Evolutionary conservation across 2,797 vertebrate species (phyloP), one percentile per base, ranked within the genome.

Genomic region (Kryptolebias ocellatus): DNA sequence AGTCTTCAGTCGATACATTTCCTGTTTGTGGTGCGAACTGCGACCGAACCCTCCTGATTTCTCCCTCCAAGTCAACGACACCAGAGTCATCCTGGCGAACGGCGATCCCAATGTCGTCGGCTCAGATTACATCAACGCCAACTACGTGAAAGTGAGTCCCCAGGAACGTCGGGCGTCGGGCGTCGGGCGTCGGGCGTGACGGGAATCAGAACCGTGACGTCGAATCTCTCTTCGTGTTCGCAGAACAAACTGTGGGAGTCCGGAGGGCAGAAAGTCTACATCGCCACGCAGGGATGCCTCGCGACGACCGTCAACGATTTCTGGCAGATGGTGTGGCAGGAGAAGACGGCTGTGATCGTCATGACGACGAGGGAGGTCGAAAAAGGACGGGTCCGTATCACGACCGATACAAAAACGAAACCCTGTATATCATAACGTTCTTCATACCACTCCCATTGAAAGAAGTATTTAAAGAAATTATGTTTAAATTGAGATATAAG

Each of bases 271-370:
- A 98, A 99, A 90, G 90, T 92, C 51, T 99, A 98, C 89, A 99
- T 99, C 0, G 98, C 97, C 58, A 95, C 95, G 68, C 98, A 99
- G 89, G 98, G 98, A 7, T 98, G 97, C 84, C 88, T 99, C 46
- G 89, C 91, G 0, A 81, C 95, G 55, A 98, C 97, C 0, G 92
- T 97, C 70, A 94, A 93, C 0, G 96, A 98, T 86, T 98, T 99
- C 92, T 99, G 97, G 98, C 94, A 98, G 76, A 99, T 99, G 98
- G 91, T 93, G 2, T 99, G 97, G 97, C 97, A 99, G 87, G 96
- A 98, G 87, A 92, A 94, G 45, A 94, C 95, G 0, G 86, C 90
- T 0, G 92, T 98, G 84, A 96, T 99, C 0, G 96, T 99, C 81
- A 99, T 99, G 98, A 98, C 97, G 5, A 99, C 98, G 0, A 92